Base-by-base conservation (phyloP, 2,888 invertebrate species). In the Charanyca ferruginea region DNA sequence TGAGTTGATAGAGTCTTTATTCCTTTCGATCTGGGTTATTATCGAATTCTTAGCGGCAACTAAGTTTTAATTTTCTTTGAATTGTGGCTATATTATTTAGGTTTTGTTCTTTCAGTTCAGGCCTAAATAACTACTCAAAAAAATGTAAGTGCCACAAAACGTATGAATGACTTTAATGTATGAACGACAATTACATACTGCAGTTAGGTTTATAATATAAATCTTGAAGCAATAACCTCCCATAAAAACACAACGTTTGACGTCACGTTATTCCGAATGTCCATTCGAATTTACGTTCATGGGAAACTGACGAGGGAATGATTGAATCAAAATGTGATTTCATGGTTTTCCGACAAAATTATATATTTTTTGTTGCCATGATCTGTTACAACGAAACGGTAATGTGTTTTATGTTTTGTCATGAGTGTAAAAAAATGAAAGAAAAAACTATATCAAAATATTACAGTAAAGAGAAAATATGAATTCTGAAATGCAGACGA, bases 251-350 rank as follows among this genome's bases (percentile, higher is more conserved):
- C 6, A 22, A 16, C 16, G 1, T 28, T 9, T 66, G 42, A 58
- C 44, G 44, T 53, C 53, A 65, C 57, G 48, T 25, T 49, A 54
- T 32, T 22, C 25, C 47, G 42, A 32, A 48, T 61, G 58, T 60
- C 52, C 55, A 77, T 54, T 65, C 23, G 60, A 64, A 74, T 65
- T 49, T 25, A 61, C 64, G 25, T 75, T 75, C 42, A 61, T 65
- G 69, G 41, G 20, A 57, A 48, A 42, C 28, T 57, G 75, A 68
- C 42, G 58, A 47, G n/a, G 16, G 11, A 74, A 57, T 55, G 47
- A 68, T 68, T 28, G 52, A 45, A 73, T 74, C 59, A 60, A 63
- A 73, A 35, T 47, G 55, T 59, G 22, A 61, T 71, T 71, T 68
- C 32, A 64, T 72, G 44, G 67, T 63, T 68, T 70, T 65, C 49